phyloP scores from a whole-genome alignment of 2,888 invertebrate species.

The Desoria tigrina region DNA sequence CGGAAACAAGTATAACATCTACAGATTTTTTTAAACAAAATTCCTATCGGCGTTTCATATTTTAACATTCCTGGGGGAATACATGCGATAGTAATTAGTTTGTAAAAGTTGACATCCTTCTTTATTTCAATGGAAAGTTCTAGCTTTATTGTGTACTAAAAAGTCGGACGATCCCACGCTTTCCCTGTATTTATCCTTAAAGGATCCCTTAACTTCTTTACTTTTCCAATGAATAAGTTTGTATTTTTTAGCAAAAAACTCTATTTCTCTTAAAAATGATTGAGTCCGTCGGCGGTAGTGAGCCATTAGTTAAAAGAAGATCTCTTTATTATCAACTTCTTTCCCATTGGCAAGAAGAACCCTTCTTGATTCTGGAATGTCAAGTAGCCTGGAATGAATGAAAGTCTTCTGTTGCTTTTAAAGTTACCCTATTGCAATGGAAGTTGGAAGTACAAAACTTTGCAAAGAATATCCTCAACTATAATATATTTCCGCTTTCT shows the following conservation, averaged over 20 bases:
- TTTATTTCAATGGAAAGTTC: neutral
- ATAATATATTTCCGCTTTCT: neutral
- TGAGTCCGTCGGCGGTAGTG: neutral
- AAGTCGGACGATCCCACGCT: neutral
- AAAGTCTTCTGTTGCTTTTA: neutral
- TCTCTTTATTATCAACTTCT: neutral
- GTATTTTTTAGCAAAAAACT: no score
- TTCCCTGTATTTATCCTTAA: neutral
- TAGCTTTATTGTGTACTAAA: constrained; percentile 6
- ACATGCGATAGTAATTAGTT: neutral
- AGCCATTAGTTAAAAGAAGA: neutral
- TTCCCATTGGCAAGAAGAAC: constrained; percentile 5
- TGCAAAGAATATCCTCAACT: neutral
- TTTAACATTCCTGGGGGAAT: neutral
- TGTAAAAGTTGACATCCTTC: neutral
- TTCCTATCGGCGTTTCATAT: no score
- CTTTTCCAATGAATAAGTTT: constrained; percentile 6
- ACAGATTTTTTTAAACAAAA: no score
- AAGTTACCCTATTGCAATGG: no score
- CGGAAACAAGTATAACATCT: no score
- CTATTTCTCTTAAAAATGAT: constrained; percentile 4
- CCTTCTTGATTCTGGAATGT: neutral
- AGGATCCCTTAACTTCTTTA: neutral
- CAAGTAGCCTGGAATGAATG: constrained; percentile 9
- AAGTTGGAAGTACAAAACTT: neutral